Evolutionary conservation across 2,113 vertebrate species (phyloP).

Genomic region (Anoura caudifer): DNA sequence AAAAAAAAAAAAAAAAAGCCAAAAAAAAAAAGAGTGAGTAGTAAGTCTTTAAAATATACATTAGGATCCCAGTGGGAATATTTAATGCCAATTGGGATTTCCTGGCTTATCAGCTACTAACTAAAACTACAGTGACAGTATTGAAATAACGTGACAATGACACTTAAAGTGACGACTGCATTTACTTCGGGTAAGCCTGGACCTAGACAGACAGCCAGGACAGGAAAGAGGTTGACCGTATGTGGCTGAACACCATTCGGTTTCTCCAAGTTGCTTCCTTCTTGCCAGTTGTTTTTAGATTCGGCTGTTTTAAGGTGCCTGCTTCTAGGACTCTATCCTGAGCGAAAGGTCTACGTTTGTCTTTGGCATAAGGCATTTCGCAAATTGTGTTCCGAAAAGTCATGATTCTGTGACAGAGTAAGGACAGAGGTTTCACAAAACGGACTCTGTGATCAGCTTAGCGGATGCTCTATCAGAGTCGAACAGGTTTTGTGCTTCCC

Average conservation of each 20-base stretch:
- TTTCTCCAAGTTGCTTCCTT: not conserved
- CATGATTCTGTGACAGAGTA: not conserved
- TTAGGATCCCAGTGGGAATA: not conserved
- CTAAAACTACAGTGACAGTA: not conserved
- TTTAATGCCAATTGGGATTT: not conserved
- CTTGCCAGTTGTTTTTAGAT: not conserved
- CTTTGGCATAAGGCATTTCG: not conserved
- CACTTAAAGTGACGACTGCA: not conserved
- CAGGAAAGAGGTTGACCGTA: not conserved
- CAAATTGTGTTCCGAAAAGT: not conserved
- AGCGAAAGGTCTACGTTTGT: not conserved
- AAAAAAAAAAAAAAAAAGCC: conserved; percentile 7
- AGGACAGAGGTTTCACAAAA: not conserved
- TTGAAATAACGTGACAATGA: not conserved
- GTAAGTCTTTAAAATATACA: not conserved
- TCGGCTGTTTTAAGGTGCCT: not conserved
- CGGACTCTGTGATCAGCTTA: not conserved
- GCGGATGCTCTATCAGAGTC: not conserved
- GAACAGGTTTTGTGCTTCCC: not conserved
- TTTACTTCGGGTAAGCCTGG: not conserved
- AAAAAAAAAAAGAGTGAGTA: not conserved
- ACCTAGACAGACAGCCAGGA: not conserved
- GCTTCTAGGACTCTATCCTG: not conserved
- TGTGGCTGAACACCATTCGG: not conserved
- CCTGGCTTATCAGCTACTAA: not conserved